A percentile compares a stretch with the other conserved stretches of the same genome.
These are phyloP conservation scores for Patella caerulea DNA, from an alignment of 2,888 invertebrate genomes.

Conservation along the genomic window DNA sequence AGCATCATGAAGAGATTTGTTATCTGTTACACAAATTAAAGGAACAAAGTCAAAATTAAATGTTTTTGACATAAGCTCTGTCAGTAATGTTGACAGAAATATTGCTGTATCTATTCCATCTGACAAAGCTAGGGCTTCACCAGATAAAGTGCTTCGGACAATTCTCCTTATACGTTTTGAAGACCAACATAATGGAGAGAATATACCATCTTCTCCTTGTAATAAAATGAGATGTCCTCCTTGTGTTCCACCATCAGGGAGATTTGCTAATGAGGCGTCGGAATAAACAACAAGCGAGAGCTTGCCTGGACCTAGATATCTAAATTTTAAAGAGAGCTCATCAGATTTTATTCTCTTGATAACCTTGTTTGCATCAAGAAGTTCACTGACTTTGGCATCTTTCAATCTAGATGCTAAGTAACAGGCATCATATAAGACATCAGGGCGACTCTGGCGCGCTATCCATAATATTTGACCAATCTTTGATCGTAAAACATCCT, in stretches of 20 bases:
- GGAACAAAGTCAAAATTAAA: neutral
- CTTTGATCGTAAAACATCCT: constrained; percentile 9
- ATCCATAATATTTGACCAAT: constrained; percentile 16
- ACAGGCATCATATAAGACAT: neutral
- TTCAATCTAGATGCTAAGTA: neutral
- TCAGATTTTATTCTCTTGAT: constrained; percentile 20
- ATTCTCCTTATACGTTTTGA: constrained; percentile 3
- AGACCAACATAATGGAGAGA: constrained; percentile 3
- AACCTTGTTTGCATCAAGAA: constrained; percentile 18
- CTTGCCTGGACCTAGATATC: neutral
- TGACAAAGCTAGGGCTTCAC: neutral
- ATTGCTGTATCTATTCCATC: constrained; percentile 4
- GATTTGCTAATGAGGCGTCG: neutral
- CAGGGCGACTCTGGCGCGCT: neutral
- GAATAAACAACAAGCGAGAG: neutral
- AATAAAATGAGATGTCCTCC: neutral
- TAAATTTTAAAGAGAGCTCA: neutral
- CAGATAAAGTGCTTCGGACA: neutral
- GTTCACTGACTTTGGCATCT: constrained; percentile 8
- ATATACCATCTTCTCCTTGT: neutral
- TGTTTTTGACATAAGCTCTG: neutral
- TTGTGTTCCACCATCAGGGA: neutral
- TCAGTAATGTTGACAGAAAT: neutral
- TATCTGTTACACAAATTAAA: constrained; percentile 6
- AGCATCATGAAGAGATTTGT: constrained; percentile 1